Evolutionary conservation across 2,113 vertebrate species (phyloP).

Genomic region (zebrafish (Danio rerio)): DNA sequence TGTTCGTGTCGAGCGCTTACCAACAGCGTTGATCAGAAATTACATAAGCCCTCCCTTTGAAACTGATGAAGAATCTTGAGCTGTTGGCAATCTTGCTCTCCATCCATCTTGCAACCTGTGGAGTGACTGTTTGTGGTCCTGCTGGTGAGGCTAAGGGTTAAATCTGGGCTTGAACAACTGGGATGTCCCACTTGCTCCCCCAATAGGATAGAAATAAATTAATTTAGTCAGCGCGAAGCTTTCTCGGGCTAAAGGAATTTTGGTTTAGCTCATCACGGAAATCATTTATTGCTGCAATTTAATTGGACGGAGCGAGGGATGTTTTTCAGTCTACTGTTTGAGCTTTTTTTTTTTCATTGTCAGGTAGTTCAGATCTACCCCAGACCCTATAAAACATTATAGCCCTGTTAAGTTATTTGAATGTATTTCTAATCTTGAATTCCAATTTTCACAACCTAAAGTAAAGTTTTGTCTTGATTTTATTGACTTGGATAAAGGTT

Average conservation of each 20-base stretch:
- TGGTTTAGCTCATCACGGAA: constrained; percentile 74
- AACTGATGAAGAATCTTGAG: constrained; percentile 27
- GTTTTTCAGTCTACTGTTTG: constrained; percentile 66
- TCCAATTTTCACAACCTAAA: too few relatives aligned
- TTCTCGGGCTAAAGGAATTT: constrained; percentile 36
- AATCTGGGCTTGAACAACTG: constrained; percentile 41
- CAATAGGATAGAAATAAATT: constrained; percentile 63
- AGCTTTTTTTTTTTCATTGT: too few relatives aligned
- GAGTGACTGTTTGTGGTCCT: neutral
- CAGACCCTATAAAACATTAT: too few relatives aligned
- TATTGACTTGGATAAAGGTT: too few relatives aligned
- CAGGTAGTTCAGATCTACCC: too few relatives aligned
- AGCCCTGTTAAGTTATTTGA: too few relatives aligned
- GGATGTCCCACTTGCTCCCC: constrained; percentile 48
- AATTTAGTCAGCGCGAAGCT: constrained; percentile 52
- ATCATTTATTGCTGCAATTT: constrained; percentile 78
- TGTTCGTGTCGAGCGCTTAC: constrained; percentile 34
- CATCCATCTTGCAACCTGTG: constrained; percentile 11
- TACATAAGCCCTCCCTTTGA: constrained; percentile 28
- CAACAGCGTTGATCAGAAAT: constrained; percentile 38
- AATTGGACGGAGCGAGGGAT: constrained; percentile 77
- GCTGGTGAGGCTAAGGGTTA: constrained; percentile 44
- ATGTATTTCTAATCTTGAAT: too few relatives aligned
- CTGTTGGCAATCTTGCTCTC: constrained; percentile 16
- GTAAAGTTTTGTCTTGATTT: too few relatives aligned